phyloP scores from a whole-genome alignment of 2,888 invertebrate species.

The Crematogaster levior region DNA sequence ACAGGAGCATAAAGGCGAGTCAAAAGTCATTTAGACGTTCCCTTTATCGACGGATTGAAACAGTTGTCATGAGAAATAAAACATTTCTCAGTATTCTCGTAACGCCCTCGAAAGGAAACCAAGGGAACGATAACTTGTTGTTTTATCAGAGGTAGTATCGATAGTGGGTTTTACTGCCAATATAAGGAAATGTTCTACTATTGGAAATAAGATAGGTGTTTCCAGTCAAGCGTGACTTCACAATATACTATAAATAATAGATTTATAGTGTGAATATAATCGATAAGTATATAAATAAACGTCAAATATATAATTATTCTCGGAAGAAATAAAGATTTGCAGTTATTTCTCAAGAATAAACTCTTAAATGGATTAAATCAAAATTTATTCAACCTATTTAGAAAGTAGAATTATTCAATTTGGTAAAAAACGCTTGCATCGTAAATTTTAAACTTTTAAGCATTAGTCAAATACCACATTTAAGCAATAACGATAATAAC shows the following conservation, averaged over 20 bases:
- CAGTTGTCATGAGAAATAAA: slow-evolving; percentile 60
- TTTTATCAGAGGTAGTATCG: neutral
- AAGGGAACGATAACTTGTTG: neutral
- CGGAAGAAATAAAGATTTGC: neutral
- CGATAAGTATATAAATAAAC: too few species aligned
- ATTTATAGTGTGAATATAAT: neutral
- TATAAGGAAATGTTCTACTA: slow-evolving; percentile 3
- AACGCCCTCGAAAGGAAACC: slow-evolving; percentile 10
- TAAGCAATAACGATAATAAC: slow-evolving; percentile 21
- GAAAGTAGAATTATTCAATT: neutral
- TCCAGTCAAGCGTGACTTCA: neutral
- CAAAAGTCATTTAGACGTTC: slow-evolving; percentile 37
- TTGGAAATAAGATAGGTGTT: neutral
- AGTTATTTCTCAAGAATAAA: neutral
- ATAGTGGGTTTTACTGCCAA: neutral
- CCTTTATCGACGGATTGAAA: slow-evolving; percentile 44
- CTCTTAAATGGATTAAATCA: neutral
- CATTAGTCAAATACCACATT: neutral
- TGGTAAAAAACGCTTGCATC: neutral
- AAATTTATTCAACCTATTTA: neutral
- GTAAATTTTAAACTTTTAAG: slow-evolving; percentile 7
- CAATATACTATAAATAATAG: neutral
- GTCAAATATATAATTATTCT: neutral
- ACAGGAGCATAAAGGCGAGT: slow-evolving; percentile 29
- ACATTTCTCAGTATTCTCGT: neutral